Conservation (phyloP, 2,888 invertebrate species). For the Hecatera dysodea region DNA sequence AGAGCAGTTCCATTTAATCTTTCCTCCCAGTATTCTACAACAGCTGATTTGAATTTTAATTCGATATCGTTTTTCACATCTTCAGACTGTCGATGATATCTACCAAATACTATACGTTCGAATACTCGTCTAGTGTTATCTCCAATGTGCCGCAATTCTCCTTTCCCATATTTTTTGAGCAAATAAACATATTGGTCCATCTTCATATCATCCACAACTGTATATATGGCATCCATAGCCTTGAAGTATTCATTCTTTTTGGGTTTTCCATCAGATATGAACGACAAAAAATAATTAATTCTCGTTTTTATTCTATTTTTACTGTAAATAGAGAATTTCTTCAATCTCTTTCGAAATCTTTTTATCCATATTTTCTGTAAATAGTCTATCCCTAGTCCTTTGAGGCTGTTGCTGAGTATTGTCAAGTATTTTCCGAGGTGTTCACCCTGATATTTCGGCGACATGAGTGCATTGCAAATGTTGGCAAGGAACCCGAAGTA, state of each 20-base stretch:
- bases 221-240: slow-evolving; percentile 76
- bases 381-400: slow-evolving; percentile 67
- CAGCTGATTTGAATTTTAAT: slow-evolving; percentile 74
- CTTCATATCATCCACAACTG: slow-evolving; percentile 65
- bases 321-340: slow-evolving; percentile 68
- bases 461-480: slow-evolving; percentile 72
- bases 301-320: slow-evolving; percentile 66
- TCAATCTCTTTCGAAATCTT: slow-evolving; percentile 69
- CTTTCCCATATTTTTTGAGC: slow-evolving; percentile 73
- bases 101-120: slow-evolving; percentile 70
- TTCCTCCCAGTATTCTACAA: slow-evolving; percentile 73
- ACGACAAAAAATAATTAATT: slow-evolving; percentile 69
- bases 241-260: slow-evolving; percentile 72
- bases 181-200: slow-evolving; percentile 79
- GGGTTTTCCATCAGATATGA: slow-evolving; percentile 69
- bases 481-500: slow-evolving; percentile 77
- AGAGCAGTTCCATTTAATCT: slow-evolving; percentile 54
- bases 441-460: slow-evolving; percentile 67
- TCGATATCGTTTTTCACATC: slow-evolving; percentile 67
- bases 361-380: slow-evolving; percentile 71
- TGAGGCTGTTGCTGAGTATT: slow-evolving; percentile 71
- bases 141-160: slow-evolving; percentile 66
- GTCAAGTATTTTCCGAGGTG: slow-evolving; percentile 72
- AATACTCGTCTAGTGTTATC: slow-evolving; percentile 73
- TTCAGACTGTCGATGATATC: slow-evolving; percentile 67